Conservation (phyloP, 2,113 vertebrate genomes). For the Acanthisitta chloris region DNA sequence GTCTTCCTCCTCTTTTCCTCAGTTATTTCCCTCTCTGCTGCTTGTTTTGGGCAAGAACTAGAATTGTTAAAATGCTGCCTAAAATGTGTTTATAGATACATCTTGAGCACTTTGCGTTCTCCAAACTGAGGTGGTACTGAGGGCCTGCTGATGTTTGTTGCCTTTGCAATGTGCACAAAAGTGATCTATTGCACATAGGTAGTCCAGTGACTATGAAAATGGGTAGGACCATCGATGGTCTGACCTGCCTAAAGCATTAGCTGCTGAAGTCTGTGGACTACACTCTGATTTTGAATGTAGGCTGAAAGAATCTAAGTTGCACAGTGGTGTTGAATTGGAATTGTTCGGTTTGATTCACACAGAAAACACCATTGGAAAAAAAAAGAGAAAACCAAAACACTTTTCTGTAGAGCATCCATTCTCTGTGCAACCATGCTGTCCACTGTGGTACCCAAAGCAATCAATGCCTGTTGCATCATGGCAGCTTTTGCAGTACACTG, state of each 20-base stretch:
- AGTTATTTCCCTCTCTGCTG: background rate
- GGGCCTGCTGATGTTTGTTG: background rate
- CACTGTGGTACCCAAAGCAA: background rate
- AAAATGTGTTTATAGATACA: background rate
- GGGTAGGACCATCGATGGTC: background rate
- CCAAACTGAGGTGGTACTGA: background rate
- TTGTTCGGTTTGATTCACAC: background rate
- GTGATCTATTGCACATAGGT: background rate
- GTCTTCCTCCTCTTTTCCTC: background rate
- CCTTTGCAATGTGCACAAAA: background rate
- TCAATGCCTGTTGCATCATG: background rate
- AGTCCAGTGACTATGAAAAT: background rate
- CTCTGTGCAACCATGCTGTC: background rate
- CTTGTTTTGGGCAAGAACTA: background rate
- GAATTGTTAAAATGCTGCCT: background rate
- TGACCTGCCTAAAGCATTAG: background rate
- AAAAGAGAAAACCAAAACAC: background rate
- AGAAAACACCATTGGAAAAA: background rate
- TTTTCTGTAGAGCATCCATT: background rate
- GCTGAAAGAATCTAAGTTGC: background rate
- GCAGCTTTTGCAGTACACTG: background rate
- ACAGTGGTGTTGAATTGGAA: background rate
- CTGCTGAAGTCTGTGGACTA: background rate
- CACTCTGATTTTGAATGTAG: background rate
- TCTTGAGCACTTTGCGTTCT: background rate